phyloP scores from a whole-genome alignment of 2,113 vertebrate genomes.

The Oreocharis arfaki region DNA sequence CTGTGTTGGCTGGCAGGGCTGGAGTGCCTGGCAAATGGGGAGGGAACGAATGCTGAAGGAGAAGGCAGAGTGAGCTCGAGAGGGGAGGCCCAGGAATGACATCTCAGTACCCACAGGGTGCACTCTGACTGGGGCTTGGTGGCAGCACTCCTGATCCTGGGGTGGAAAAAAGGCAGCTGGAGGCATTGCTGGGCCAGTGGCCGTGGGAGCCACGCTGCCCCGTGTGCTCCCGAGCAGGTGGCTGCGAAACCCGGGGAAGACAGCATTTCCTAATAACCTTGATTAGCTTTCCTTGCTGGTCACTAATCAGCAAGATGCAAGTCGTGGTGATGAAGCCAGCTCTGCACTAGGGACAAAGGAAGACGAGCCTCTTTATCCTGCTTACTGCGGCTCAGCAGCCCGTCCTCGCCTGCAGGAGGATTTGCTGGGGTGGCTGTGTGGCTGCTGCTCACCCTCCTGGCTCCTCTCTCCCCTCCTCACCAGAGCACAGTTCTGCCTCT shows the following conservation, averaged over 20 bases:
- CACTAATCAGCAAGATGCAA: neutral
- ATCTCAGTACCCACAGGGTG: neutral
- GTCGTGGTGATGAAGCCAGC: neutral
- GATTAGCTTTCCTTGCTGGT: neutral
- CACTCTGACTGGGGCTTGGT: rapidly evolving
- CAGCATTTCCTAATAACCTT: neutral
- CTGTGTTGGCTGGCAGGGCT: neutral
- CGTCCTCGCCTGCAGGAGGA: neutral
- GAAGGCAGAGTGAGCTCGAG: neutral
- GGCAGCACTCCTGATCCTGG: neutral
- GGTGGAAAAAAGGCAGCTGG: rapidly evolving
- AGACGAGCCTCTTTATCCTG: neutral
- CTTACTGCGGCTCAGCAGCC: neutral
- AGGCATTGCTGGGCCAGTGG: rapidly evolving
- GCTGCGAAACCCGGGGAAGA: rapidly evolving
- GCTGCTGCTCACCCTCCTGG: neutral
- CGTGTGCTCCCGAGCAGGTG: rapidly evolving
- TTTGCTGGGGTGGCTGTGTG: neutral
- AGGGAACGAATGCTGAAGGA: neutral
- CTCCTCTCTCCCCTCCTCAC: neutral
- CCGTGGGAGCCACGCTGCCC: rapidly evolving
- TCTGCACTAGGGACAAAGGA: neutral
- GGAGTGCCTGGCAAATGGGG: neutral
- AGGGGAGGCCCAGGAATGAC: rapidly evolving
- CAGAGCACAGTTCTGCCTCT: neutral